phyloP scores from a whole-genome alignment of 2,797 vertebrate genomes.

The Lithobates pipiens region DNA sequence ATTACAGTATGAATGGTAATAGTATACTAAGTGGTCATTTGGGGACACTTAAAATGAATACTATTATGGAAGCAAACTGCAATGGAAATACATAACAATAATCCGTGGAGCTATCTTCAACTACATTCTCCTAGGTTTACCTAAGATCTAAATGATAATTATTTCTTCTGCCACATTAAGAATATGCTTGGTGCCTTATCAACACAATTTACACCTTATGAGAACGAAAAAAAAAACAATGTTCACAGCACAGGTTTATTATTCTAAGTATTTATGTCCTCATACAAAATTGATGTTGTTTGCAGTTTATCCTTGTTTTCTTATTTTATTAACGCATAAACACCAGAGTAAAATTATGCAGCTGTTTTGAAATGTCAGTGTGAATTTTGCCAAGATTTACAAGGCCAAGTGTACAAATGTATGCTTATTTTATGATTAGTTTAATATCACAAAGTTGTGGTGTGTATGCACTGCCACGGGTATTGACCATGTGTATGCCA shows the following conservation, averaged over 20 bases:
- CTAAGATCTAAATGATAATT: background rate
- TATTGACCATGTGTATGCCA: no score
- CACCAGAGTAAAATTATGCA: background rate
- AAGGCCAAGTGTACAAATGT: background rate
- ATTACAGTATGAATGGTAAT: background rate
- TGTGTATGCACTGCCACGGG: no score
- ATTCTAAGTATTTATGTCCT: background rate
- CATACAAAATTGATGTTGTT: background rate
- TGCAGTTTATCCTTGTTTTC: background rate
- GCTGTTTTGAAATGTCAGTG: background rate
- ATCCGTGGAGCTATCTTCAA: background rate
- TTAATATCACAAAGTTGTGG: background rate
- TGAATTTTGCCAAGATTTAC: background rate
- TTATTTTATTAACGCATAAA: background rate
- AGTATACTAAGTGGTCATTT: background rate
- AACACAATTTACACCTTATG: conserved; percentile 13
- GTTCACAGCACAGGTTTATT: background rate
- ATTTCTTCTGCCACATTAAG: conserved; percentile 10
- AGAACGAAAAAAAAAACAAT: background rate
- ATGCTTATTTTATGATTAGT: background rate
- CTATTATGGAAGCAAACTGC: background rate
- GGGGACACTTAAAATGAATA: background rate
- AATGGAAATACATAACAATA: background rate
- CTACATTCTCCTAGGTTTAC: background rate
- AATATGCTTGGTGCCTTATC: conserved; percentile 10